Evolutionary conservation across 2,113 vertebrate genomes (phyloP), one percentile per base, ranked within the genome.

Genomic region (Xerus inauris): DNA sequence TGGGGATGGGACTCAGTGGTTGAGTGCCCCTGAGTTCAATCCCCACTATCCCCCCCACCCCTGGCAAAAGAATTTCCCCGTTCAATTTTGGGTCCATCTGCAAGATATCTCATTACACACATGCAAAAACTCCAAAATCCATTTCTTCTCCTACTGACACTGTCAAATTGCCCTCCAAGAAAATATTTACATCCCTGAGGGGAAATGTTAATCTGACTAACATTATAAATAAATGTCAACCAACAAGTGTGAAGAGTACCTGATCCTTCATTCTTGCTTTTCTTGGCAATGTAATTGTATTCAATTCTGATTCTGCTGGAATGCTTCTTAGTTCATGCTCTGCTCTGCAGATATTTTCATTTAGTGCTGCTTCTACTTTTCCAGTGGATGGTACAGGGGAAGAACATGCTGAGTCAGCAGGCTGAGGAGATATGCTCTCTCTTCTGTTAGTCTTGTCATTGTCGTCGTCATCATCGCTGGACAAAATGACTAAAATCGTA

Each of bases 191-290:
- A 94, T 38, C 24, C 35, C 19, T 90, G 92, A 93, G 8, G 35
- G 3, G 64, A 88, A 51, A 87, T 30, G 67, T 92, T 80, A 89
- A 92, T 67, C 12, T 80, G 64, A 89, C n/a, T n/a, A n/a, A n/a
- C n/a, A n/a, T n/a, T n/a, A 80, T 59, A 73, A 84, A 40, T 4
- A 69, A n/a, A 79, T 26, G 26, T 71, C 20, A 57, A 57, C 54
- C 62, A 86, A 28, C 64, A 91, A 73, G 75, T 28, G 8, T 81
- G 19, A 95, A 75, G 65, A 91, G 95, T 98, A 99, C 99, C 99
- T 99, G 98, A 95, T 99, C 99, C 97, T 99, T 99, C 99, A 99
- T 99, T 96, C 99, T 99, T 94, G 98, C 98, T 98, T 99, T 99
- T 97, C 99, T 98, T 35, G 99, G 99, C 94, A 99, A 96, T 7